phyloP scores from a whole-genome alignment of 92 coral and sea anemone genomes.

The Bergia puertoricense region DNA sequence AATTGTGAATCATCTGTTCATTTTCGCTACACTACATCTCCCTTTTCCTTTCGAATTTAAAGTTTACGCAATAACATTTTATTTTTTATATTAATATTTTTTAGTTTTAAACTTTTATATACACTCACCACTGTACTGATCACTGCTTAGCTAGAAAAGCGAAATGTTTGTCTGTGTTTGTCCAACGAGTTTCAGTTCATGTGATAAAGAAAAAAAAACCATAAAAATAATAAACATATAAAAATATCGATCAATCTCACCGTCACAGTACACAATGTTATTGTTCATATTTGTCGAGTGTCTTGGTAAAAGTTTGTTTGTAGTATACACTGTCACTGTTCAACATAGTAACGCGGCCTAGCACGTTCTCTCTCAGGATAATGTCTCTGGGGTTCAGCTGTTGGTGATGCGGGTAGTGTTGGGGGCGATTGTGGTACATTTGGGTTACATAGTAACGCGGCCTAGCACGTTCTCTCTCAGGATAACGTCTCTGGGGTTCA shows the following conservation, averaged over 20 bases:
- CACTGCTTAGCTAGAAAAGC: no score
- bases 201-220: neutral
- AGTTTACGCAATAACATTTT: no score
- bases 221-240: neutral
- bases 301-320: slow-evolving; percentile 23
- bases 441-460: slow-evolving; percentile 6
- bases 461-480: neutral
- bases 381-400: neutral
- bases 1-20: no score
- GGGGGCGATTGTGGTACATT: slow-evolving; percentile 10
- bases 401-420: slow-evolving; percentile 18
- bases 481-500: neutral
- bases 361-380: slow-evolving; percentile 5
- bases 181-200: no score
- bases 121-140: no score
- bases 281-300: slow-evolving; percentile 12
- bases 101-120: no score
- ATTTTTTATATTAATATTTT: no score
- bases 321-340: slow-evolving; percentile 4
- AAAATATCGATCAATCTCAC: neutral
- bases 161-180: no score
- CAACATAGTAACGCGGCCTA: neutral
- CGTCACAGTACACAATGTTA: neutral
- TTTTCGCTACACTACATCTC: no score
- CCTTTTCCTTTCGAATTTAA: no score